A percentile compares a stretch with the other conserved stretches of the same genome.
Conservation (phyloP, 2,888 invertebrate species). For the Apeira syringaria region DNA sequence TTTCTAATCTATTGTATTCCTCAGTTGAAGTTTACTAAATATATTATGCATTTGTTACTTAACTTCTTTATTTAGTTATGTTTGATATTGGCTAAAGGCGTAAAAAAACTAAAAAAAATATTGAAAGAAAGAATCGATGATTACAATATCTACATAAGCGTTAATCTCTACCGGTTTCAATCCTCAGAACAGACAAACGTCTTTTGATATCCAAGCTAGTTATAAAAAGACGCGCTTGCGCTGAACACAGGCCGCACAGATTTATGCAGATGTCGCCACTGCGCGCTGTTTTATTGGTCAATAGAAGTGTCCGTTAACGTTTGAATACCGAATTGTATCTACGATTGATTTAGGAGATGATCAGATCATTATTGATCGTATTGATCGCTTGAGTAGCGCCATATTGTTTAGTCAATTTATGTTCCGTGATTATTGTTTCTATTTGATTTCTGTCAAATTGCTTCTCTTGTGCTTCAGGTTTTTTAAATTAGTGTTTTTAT, state of each 20-base stretch:
- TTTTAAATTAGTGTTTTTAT: constrained; percentile 1
- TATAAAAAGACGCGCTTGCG: constrained; percentile 51
- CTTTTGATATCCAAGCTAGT: background rate
- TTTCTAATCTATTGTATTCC: no score
- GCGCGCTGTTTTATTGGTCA: constrained; percentile 53
- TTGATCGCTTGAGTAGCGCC: constrained; percentile 20
- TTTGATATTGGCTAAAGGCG: no score
- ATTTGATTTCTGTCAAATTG: constrained; percentile 1
- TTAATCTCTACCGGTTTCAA: background rate
- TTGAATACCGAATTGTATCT: constrained; percentile 41
- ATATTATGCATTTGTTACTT: no score
- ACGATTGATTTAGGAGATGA: constrained; percentile 33
- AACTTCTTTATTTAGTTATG: no score
- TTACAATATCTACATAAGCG: no score
- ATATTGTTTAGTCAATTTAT: constrained; percentile 25
- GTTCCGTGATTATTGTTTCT: constrained; percentile 5
- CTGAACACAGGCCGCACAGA: constrained; percentile 28
- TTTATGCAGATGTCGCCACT: constrained; percentile 54
- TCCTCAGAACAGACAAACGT: constrained; percentile 1
- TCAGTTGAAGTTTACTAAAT: no score
- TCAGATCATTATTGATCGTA: constrained; percentile 29
- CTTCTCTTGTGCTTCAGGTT: constrained; percentile 2
- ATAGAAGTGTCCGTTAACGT: constrained; percentile 50
- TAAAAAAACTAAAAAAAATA: no score
- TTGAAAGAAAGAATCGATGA: no score